A percentile compares a stretch with the other conserved stretches of the same genome.
phyloP scores from a whole-genome alignment of 2,888 invertebrate species.

The Tetanocera ferruginea region DNA sequence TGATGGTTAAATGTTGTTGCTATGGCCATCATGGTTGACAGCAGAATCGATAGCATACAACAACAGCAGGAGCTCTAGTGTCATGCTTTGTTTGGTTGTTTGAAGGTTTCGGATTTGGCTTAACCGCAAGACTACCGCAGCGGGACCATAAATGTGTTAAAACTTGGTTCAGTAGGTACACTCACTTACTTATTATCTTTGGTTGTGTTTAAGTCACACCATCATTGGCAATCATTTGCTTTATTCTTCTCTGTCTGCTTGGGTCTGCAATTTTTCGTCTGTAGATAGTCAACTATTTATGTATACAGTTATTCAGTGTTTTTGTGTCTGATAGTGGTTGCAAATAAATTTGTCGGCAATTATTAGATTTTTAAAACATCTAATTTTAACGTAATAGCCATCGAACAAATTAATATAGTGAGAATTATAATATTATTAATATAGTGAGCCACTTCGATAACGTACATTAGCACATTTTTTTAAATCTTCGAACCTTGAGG shows the following conservation, averaged over 20 bases:
- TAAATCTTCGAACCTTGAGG: too few species aligned
- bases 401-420: too few species aligned
- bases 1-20: conserved; percentile 49
- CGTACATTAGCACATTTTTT: too few species aligned
- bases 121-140: conserved; percentile 20
- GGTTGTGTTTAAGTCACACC: background rate
- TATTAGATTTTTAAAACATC: too few species aligned
- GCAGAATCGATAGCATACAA: conserved; percentile 38
- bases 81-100: too few species aligned
- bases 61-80: background rate
- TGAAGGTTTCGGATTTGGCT: background rate
- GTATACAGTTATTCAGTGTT: too few species aligned
- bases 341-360: too few species aligned
- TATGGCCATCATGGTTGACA: conserved; percentile 36
- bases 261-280: background rate
- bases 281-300: background rate
- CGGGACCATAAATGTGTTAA: conserved; percentile 27
- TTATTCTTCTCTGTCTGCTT: background rate
- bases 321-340: too few species aligned
- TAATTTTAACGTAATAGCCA: too few species aligned
- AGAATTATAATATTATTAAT: too few species aligned
- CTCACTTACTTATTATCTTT: background rate
- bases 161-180: background rate
- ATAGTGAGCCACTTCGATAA: too few species aligned
- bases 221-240: background rate